phyloP scores from a whole-genome alignment of 1,140 invertebrate species.

The Vollenhovia emeryi region DNA sequence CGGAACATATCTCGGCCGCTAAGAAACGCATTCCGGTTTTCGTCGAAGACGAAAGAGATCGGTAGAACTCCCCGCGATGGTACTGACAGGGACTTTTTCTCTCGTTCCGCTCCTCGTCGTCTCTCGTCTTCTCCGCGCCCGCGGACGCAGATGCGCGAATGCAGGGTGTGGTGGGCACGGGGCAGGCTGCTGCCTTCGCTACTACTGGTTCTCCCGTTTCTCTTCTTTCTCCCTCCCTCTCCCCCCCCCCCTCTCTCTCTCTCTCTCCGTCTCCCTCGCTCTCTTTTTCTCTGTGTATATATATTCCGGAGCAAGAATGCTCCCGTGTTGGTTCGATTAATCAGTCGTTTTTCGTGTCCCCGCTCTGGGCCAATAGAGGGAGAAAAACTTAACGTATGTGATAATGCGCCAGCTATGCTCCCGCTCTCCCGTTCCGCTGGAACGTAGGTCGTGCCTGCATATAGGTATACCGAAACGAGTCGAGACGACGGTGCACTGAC shows the following conservation, averaged over 20 bases:
- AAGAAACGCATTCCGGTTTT: conserved; percentile 62
- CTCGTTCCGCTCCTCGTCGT: conserved; percentile 23
- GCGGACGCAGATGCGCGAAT: conserved; percentile 54
- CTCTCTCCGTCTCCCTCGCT: neutral
- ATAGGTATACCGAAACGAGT: conserved; percentile 60
- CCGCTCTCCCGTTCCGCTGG: conserved; percentile 38
- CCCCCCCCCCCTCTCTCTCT: neutral
- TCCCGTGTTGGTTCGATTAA: conserved; percentile 76
- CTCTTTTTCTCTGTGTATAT: neutral
- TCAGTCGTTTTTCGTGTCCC: conserved; percentile 73
- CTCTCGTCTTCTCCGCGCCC: conserved; percentile 17
- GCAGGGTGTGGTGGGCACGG: conserved; percentile 43
- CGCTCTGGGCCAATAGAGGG: conserved; percentile 72
- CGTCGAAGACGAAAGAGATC: conserved; percentile 56
- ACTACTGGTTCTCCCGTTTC: conserved; percentile 16
- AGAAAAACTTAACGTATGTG: conserved; percentile 77
- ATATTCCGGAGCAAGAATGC: conserved; percentile 64
- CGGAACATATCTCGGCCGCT: conserved; percentile 58
- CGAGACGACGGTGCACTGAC: conserved; percentile 57
- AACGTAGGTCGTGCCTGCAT: conserved; percentile 55
- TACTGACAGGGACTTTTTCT: conserved; percentile 59
- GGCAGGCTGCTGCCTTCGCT: neutral
- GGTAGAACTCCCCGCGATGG: conserved; percentile 60
- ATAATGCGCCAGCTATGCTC: conserved; percentile 75
- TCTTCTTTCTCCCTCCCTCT: neutral